A percentile compares a stretch with the other conserved stretches of the same genome.
phyloP scores from a whole-genome alignment of 2,113 vertebrate species.

The Phodopus roborovskii region DNA sequence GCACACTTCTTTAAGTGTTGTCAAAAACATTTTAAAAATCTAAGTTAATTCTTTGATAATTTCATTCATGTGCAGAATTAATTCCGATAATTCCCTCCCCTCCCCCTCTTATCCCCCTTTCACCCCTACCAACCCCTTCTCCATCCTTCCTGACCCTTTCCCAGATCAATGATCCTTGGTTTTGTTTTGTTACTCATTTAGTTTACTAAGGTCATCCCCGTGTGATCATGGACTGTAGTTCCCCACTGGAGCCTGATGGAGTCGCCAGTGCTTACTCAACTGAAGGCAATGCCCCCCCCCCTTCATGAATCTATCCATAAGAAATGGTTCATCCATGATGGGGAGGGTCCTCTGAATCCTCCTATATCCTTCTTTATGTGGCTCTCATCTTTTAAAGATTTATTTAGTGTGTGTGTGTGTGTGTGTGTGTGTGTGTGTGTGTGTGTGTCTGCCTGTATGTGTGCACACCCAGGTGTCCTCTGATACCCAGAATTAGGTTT shows the following conservation, averaged over 20 bases:
- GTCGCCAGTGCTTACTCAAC: not conserved
- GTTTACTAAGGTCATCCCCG: not conserved
- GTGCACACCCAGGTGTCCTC: not conserved
- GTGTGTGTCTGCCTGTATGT: not conserved
- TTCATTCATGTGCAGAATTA: not conserved
- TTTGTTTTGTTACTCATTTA: not conserved
- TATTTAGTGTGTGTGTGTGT: not conserved
- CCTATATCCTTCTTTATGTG: not conserved
- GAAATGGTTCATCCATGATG: too few relatives aligned
- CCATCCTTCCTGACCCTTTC: not conserved
- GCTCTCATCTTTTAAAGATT: not conserved
- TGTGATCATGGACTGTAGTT: not conserved
- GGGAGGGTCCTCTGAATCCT: too few relatives aligned
- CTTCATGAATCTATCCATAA: not conserved
- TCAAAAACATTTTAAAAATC: not conserved
- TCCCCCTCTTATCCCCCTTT: not conserved
- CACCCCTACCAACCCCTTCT: not conserved
- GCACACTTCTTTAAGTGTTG: not conserved
- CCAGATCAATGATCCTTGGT: not conserved
- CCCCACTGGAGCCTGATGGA: not conserved
- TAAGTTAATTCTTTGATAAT: not conserved
- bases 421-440: not conserved
- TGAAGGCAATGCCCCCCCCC: not conserved
- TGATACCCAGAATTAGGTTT: not conserved
- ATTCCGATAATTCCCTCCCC: not conserved